Conservation (phyloP, 2,797 vertebrate species). For the Sitta carolinensis region DNA sequence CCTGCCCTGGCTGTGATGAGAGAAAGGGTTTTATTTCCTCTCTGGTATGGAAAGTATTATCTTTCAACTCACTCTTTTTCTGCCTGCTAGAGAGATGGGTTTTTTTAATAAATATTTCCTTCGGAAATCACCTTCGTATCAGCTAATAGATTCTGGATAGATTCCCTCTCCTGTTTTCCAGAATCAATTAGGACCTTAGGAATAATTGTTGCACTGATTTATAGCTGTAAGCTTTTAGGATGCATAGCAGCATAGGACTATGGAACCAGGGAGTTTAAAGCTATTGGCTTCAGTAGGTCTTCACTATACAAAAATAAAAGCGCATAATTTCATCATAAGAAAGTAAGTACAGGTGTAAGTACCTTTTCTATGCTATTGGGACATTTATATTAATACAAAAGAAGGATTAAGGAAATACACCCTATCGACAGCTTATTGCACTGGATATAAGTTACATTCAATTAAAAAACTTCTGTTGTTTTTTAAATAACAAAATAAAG, state of each 20-base stretch:
- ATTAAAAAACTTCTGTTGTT: background rate
- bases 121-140: background rate
- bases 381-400: constrained; percentile 24
- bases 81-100: background rate
- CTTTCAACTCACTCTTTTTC: background rate
- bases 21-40: background rate
- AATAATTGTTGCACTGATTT: background rate
- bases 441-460: constrained; percentile 37
- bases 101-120: background rate
- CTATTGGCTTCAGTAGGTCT: background rate
- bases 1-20: background rate
- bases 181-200: background rate
- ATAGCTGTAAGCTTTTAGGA: background rate
- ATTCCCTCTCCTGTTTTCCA: background rate
- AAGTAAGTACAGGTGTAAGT: constrained; percentile 10
- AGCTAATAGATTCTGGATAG: background rate
- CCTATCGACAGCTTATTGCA: background rate
- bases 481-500: background rate
- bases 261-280: background rate
- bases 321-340: background rate
- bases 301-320: background rate
- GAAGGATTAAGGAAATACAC: background rate
- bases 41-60: background rate
- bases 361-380: background rate
- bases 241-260: background rate